phyloP scores from a whole-genome alignment of 2,113 vertebrate genomes.

The Hydrolagus affinis region DNA sequence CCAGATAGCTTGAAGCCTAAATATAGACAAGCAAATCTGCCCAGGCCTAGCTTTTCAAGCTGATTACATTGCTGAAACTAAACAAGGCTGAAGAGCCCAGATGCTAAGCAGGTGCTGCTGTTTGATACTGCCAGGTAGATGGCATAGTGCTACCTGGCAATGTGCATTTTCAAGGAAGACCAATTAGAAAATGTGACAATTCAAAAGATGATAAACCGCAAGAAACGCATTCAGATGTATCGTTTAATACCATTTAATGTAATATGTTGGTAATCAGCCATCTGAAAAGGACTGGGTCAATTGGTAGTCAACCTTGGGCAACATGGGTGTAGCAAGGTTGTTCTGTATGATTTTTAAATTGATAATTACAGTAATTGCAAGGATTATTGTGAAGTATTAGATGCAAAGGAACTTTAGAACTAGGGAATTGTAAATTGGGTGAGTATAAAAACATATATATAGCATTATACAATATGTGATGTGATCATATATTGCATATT shows the following conservation, averaged over 20 bases:
- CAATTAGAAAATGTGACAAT: constrained; percentile 3
- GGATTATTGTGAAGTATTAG: no score
- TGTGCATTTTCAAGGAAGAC: neutral
- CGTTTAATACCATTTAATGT: neutral
- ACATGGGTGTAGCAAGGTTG: no score
- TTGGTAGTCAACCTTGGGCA: no score
- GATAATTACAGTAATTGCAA: no score
- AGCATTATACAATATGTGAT: no score
- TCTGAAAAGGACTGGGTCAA: neutral
- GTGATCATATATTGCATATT: no score
- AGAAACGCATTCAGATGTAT: constrained; percentile 1
- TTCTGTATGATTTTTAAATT: no score
- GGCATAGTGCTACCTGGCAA: neutral
- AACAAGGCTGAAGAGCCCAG: neutral
- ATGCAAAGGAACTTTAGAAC: no score
- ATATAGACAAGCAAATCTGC: neutral
- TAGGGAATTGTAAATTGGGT: no score
- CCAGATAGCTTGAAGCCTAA: neutral
- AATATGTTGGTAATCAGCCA: neutral
- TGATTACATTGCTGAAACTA: neutral
- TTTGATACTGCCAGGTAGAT: neutral
- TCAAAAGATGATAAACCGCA: neutral
- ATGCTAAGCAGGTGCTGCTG: neutral
- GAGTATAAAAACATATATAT: no score
- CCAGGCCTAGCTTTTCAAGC: neutral